These are phyloP conservation scores for Colistium nudipinnis DNA, from an alignment of 2,113 vertebrate species.

Conservation along the genomic window DNA sequence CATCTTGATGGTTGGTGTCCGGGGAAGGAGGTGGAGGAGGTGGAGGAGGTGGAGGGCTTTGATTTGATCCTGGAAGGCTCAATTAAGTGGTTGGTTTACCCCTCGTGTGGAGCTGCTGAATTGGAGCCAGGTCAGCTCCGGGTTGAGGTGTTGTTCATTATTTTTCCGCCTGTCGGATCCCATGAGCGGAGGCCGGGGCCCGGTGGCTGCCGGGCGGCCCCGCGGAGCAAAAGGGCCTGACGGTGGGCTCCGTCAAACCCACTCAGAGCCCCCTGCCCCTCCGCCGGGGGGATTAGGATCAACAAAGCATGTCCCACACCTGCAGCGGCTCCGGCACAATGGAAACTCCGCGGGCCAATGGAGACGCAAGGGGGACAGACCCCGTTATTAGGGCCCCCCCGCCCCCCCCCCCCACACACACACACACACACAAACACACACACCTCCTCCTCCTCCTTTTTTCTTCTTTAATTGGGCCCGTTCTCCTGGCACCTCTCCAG, in stretches of 20 bases:
- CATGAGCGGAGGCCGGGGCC: slow-evolving; percentile 89
- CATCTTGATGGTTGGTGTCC: slow-evolving; percentile 51
- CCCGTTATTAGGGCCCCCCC: slow-evolving; percentile 74
- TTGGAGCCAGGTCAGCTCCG: slow-evolving; percentile 91
- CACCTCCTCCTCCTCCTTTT: slow-evolving; percentile 38
- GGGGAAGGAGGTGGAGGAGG: slow-evolving; percentile 29
- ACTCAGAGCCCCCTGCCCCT: slow-evolving; percentile 91
- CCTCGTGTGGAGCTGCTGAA: slow-evolving; percentile 88
- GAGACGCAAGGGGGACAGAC: slow-evolving; percentile 75
- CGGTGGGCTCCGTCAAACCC: slow-evolving; percentile 97
- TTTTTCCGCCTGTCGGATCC: slow-evolving; percentile 99
- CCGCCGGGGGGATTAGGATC: slow-evolving; percentile 89
- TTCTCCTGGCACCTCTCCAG: slow-evolving; percentile 76
- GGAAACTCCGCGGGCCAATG: slow-evolving; percentile 79
- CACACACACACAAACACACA: slow-evolving; percentile 43
- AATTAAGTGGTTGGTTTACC: slow-evolving; percentile 92
- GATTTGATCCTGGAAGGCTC: slow-evolving; percentile 86
- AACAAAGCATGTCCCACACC: slow-evolving; percentile 94
- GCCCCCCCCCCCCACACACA: slow-evolving; percentile 9
- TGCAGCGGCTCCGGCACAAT: slow-evolving; percentile 83
- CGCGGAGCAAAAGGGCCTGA: slow-evolving; percentile 86
- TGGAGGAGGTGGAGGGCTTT: slow-evolving; percentile 65
- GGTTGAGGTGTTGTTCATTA: slow-evolving; percentile 99
- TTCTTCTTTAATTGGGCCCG: slow-evolving; percentile 78
- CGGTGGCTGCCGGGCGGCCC: slow-evolving; percentile 82